Percentiles rank a stretch among this genome's conserved stretches.
These are phyloP conservation scores for Apocrypta bakeri DNA, from an alignment of 1,140 invertebrate species.

Conservation along the genomic window DNA sequence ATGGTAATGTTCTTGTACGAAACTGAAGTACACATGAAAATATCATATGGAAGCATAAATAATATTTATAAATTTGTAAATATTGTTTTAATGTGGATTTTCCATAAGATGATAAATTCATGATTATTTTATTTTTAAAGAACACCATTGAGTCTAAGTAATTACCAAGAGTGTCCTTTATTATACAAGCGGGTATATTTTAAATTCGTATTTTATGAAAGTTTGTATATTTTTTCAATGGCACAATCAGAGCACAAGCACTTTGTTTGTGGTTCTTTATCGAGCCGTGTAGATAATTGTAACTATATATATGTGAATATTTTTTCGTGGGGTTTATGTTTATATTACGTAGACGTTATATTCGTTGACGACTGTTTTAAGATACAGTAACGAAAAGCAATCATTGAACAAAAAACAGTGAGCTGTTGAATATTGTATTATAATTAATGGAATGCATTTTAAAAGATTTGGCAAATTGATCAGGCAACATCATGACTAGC, in stretches of 20 bases:
- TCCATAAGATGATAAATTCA: not conserved
- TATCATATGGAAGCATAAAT: not conserved
- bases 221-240: slow-evolving; percentile 18
- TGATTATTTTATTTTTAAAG: slow-evolving; percentile 6
- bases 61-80: not conserved
- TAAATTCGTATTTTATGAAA: slow-evolving; percentile 7
- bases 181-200: not conserved
- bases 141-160: not conserved
- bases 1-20: not conserved
- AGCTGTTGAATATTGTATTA: not conserved
- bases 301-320: not conserved
- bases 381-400: not conserved
- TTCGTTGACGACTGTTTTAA: not conserved
- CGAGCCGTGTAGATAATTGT: slow-evolving; percentile 1
- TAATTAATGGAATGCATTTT: not conserved
- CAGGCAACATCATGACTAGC: slow-evolving; percentile 3
- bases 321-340: not conserved
- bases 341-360: not conserved
- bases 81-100: not conserved
- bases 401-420: not conserved
- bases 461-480: not conserved
- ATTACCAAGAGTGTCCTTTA: slow-evolving; percentile 14
- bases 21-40: not conserved
- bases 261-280: not conserved
- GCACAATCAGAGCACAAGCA: not conserved